Base-by-base conservation (phyloP, 2,113 vertebrate species). In the Trinectes maculatus region DNA sequence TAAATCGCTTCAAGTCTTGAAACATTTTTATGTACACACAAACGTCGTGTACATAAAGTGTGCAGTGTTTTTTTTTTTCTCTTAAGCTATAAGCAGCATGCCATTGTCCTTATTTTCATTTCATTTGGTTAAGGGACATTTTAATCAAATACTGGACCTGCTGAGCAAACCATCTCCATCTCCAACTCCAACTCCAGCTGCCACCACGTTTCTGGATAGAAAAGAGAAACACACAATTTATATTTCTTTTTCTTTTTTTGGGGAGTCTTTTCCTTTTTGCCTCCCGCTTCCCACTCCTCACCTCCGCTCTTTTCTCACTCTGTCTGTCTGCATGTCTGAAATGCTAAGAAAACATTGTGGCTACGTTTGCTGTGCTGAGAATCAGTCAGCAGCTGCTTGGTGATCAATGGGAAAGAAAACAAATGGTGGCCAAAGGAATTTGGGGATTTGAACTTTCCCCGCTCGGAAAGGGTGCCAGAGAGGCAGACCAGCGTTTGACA, bases 401-500 rank as follows among this genome's bases (percentile, higher is more conserved):
- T 89, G 87, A 93, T 91, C 89, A 90, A 85, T 91, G 85, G 81
- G 80, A 92, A 92, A 79, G 79, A 91, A 91, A 91, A 91, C 88
- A 91, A 91, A 88, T 84, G 54, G 28, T 59, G 47, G 80, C 87
- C 79, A 86, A 74, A 89, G 77, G 89, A 91, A 91, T 89, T 83
- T 84, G 3, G 60, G 66, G 73, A 80, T 86, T 89, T 74, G 56
- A 86, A 85, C 71, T 79, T 75, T 66, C 52, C 25, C 66, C 70
- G 22, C 71, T 66, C 55, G 59, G 62, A 77, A 42, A 64, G 12
- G 51, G 49, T 77, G 77, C 64, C 71, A 58, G 69, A 36, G 51
- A 83, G 44, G 51, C 78, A 81, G 78, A 85, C 33, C 59, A 74
- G 77, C 16, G 9, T 80, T 31, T 85, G 77, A 89, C 59, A 75